Percentiles rank a stretch among this genome's conserved stretches.
These are phyloP conservation scores for Crepidodera aurea DNA, from an alignment of 2,888 invertebrate genomes.

Conservation along the genomic window DNA sequence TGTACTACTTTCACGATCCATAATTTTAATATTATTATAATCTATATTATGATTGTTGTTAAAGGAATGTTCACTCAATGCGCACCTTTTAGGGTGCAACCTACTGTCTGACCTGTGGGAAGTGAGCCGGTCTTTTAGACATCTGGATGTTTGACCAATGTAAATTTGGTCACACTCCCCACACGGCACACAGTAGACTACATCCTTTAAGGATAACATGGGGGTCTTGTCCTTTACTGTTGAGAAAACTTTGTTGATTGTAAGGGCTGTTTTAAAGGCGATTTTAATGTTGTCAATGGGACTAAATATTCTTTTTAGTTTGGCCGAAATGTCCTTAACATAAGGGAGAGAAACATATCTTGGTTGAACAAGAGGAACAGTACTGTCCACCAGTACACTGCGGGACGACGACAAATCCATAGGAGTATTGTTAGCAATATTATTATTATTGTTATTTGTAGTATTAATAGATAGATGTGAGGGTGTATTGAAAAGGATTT, in stretches of 20 bases:
- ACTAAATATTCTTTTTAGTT: too few species aligned
- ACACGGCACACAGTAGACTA: background rate
- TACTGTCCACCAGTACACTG: too few species aligned
- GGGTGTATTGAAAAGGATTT: too few species aligned
- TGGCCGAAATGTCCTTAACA: too few species aligned
- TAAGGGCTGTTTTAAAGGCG: background rate
- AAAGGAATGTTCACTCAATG: background rate
- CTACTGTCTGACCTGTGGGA: constrained; percentile 2
- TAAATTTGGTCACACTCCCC: background rate
- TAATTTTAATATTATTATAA: background rate
- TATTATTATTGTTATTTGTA: too few species aligned
- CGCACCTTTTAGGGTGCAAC: background rate
- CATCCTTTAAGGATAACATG: background rate
- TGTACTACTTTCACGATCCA: background rate
- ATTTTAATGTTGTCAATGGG: background rate
- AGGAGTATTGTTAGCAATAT: too few species aligned
- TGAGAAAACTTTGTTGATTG: background rate
- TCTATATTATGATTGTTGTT: background rate
- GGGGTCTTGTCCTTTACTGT: background rate
- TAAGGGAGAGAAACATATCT: too few species aligned
- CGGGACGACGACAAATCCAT: too few species aligned
- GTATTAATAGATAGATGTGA: too few species aligned
- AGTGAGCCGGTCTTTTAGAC: background rate
- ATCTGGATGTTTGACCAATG: constrained; percentile 2
- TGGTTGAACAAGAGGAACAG: too few species aligned